Percentiles rank a stretch among this genome's conserved stretches.
Conservation (phyloP, 2,888 invertebrate genomes). For the Keiferia lycopersicella region DNA sequence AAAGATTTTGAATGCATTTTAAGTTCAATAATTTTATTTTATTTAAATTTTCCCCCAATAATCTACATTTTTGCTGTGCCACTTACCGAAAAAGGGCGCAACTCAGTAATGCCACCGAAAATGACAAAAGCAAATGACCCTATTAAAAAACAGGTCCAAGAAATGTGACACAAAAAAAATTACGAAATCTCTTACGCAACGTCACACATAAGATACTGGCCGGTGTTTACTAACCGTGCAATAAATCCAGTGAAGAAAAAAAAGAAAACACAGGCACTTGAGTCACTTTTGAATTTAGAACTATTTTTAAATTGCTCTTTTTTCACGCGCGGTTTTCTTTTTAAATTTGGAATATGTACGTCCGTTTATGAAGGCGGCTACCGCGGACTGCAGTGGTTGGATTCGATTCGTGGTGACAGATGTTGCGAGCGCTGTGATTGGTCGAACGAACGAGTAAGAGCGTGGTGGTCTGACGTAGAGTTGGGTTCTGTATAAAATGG, state of each 20-base stretch:
- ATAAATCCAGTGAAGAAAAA: not conserved
- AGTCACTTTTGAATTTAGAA: constrained; percentile 6
- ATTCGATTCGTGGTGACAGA: constrained; percentile 10
- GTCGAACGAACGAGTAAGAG: not conserved
- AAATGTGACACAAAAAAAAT: constrained; percentile 34
- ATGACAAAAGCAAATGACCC: constrained; percentile 34
- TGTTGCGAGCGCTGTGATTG: not conserved
- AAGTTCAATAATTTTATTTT: too few species aligned
- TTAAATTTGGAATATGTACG: not conserved
- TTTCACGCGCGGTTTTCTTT: constrained; percentile 15
- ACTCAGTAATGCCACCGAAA: constrained; percentile 28
- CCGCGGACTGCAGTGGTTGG: constrained; percentile 9
- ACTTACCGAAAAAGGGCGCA: constrained; percentile 7
- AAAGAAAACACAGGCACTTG: constrained; percentile 20
- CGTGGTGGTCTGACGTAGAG: not conserved
- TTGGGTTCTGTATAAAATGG: not conserved
- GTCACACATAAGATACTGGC: constrained; percentile 29
- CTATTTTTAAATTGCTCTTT: not conserved
- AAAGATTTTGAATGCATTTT: too few species aligned
- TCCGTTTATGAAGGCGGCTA: not conserved
- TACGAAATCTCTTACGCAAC: constrained; percentile 37
- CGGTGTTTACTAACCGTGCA: constrained; percentile 5
- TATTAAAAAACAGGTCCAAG: constrained; percentile 35
- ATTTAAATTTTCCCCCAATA: not conserved
- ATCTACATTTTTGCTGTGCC: not conserved